Evolutionary conservation across 2,888 invertebrate genomes (phyloP).

Genomic region (Apodemia duryi): DNA sequence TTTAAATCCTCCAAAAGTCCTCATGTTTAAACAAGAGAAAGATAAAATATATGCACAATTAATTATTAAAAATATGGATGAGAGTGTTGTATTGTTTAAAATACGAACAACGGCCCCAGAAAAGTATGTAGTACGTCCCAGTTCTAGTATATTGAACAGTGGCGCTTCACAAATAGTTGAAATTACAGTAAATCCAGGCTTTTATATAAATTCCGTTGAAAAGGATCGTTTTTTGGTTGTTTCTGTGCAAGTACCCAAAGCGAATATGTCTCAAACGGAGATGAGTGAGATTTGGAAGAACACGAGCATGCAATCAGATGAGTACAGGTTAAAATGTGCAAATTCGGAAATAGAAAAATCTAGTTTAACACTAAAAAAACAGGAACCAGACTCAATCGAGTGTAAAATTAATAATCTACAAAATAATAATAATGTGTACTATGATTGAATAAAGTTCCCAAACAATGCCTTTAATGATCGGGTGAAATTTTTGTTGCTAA

Average conservation of each 20-base stretch:
- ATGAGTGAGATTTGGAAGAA: conserved; percentile 83
- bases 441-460: too few species aligned
- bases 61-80: conserved; percentile 81
- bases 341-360: conserved; percentile 17
- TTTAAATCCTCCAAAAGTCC: conserved; percentile 80
- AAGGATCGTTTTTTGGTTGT: conserved; percentile 91
- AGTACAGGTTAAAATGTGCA: conserved; percentile 76
- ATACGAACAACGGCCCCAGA: conserved; percentile 95
- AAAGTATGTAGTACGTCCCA: conserved; percentile 92
- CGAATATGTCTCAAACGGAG: conserved; percentile 71
- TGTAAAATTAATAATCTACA: conserved; percentile 24
- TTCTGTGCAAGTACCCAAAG: conserved; percentile 80
- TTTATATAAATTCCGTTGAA: conserved; percentile 78
- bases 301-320: conserved; percentile 71
- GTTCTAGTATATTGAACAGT: conserved; percentile 83
- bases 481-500: too few species aligned
- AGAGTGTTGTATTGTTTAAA: conserved; percentile 68
- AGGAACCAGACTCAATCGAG: conserved; percentile 24
- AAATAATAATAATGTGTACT: conserved; percentile 9
- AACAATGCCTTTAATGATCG: too few species aligned
- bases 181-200: conserved; percentile 84
- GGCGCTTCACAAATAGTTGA: conserved; percentile 79
- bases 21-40: conserved; percentile 81
- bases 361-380: neutral
- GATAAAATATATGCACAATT: conserved; percentile 80